Conservation (phyloP, 2,113 vertebrate genomes). For the Campylomormyrus numenius region DNA sequence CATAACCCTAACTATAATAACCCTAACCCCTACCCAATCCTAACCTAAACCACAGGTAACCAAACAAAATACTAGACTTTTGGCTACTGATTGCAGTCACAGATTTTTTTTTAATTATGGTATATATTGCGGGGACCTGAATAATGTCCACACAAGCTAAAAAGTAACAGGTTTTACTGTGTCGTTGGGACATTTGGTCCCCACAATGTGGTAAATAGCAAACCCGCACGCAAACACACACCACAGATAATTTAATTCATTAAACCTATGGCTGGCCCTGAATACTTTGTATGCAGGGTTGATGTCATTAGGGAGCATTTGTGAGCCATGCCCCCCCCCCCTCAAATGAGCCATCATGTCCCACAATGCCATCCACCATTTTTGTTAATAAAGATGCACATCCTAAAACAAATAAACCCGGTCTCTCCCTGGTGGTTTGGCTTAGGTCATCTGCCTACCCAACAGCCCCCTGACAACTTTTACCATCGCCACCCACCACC, state of each 20-base stretch:
- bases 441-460: background rate
- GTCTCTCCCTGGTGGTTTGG: background rate
- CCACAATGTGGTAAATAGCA: background rate
- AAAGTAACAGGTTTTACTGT: background rate
- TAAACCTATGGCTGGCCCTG: background rate
- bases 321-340: background rate
- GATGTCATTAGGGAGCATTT: background rate
- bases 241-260: background rate
- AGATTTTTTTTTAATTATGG: background rate
- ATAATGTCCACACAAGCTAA: background rate
- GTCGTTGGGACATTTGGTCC: background rate
- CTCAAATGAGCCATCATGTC: background rate
- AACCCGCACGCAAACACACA: background rate
- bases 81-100: background rate
- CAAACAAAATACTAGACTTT: background rate
- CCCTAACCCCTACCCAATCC: background rate
- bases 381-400: background rate
- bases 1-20: background rate
- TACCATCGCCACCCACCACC: no score
- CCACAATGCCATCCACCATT: no score
- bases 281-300: background rate
- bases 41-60: background rate
- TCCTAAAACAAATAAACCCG: background rate
- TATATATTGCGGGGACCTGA: background rate
- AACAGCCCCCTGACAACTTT: background rate